A percentile compares a stretch with the other conserved stretches of the same genome.
Conservation (phyloP, 2,797 vertebrate genomes). For the Ptychadena robeensis region DNA sequence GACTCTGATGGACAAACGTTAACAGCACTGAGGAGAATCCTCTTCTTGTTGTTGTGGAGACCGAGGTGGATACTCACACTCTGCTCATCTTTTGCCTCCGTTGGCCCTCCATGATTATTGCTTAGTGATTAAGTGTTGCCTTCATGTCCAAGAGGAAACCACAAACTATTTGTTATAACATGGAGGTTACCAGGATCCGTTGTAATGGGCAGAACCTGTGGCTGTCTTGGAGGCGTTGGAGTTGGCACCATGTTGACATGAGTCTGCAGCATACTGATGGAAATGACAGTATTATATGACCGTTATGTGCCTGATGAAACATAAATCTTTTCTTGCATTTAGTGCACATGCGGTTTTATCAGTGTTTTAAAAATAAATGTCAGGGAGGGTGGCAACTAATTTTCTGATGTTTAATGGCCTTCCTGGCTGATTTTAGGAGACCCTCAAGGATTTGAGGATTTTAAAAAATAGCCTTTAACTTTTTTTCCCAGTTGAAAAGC, state of each 20-base stretch:
- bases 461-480: background rate
- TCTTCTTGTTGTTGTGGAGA: background rate
- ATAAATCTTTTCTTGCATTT: background rate
- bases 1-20: background rate
- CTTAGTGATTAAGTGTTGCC: background rate
- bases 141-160: background rate
- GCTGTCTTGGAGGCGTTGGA: background rate
- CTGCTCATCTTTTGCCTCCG: background rate
- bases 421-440: background rate
- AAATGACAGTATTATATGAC: conserved; percentile 32
- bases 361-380: conserved; percentile 16
- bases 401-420: background rate
- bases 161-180: background rate
- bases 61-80: background rate
- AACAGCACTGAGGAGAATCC: background rate
- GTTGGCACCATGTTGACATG: background rate
- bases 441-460: background rate
- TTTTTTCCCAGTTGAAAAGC: too few relatives aligned
- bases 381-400: background rate
- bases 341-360: background rate
- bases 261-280: background rate
- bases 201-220: background rate
- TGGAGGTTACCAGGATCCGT: background rate
- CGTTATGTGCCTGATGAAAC: background rate
- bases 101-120: background rate